Evolutionary conservation across 2,888 invertebrate species (phyloP).

Genomic region (Leptinotarsa peninsularis): DNA sequence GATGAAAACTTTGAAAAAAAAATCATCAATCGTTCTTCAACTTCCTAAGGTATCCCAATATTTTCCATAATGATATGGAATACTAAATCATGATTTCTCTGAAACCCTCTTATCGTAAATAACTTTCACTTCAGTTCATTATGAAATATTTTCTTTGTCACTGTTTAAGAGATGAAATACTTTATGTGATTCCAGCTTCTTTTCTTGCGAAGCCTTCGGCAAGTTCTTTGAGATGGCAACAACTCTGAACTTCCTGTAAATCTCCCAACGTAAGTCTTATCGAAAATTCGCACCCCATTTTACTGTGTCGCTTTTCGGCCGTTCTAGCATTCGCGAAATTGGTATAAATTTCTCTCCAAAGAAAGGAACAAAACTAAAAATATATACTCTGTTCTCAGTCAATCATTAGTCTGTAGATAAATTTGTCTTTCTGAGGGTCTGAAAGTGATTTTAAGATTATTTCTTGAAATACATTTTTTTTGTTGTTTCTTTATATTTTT

Average conservation of each 20-base stretch:
- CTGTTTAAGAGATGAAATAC: neutral
- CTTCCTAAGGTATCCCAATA: too few species aligned
- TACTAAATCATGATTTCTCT: too few species aligned
- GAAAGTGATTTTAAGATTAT: too few species aligned
- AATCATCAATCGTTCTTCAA: too few species aligned
- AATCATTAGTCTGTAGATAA: too few species aligned
- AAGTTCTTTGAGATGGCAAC: neutral
- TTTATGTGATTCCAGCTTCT: neutral
- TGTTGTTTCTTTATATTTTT: too few species aligned
- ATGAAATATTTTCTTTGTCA: neutral
- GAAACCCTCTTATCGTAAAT: too few species aligned
- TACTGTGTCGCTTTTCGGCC: slow-evolving; percentile 3
- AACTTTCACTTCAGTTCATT: too few species aligned
- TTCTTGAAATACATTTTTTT: too few species aligned
- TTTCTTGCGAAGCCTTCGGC: slow-evolving; percentile 1
- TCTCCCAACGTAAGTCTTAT: slow-evolving; percentile 10
- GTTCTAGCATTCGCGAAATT: neutral
- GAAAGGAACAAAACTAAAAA: neutral
- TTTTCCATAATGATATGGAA: too few species aligned
- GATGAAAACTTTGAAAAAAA: too few species aligned
- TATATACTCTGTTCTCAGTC: neutral
- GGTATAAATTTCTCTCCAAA: neutral
- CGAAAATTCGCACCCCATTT: slow-evolving; percentile 14
- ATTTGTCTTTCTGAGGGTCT: too few species aligned
- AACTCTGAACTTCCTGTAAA: slow-evolving; percentile 8